Evolutionary conservation across 2,888 invertebrate genomes (phyloP).

Genomic region (Drepana falcataria): DNA sequence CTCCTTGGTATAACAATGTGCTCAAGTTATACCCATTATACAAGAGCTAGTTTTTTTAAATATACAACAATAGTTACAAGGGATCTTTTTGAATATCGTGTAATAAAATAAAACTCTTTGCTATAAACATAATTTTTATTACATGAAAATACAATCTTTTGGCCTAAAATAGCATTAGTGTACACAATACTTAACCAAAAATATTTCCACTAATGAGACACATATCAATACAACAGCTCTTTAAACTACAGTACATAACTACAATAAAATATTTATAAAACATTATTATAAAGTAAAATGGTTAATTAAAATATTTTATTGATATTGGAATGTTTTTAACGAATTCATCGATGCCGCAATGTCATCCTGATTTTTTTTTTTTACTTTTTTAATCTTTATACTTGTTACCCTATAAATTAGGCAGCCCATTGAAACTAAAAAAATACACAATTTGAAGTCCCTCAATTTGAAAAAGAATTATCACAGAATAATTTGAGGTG

Average conservation of each 20-base stretch:
- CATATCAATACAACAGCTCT: constrained; percentile 70
- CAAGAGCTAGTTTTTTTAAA: too few relatives aligned
- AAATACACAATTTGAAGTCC: constrained; percentile 61
- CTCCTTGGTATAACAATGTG: too few relatives aligned
- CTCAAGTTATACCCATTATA: too few relatives aligned
- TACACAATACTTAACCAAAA: constrained; percentile 61
- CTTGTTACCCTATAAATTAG: too few relatives aligned
- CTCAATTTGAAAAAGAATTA: constrained; percentile 72
- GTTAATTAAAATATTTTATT: constrained; percentile 29
- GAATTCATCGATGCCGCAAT: constrained; percentile 50
- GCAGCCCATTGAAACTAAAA: too few relatives aligned
- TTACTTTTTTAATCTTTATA: too few relatives aligned
- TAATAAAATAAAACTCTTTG: constrained; percentile 24
- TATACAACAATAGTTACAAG: too few relatives aligned
- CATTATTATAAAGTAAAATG: constrained; percentile 41
- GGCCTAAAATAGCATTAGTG: constrained; percentile 74
- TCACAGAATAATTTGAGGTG: constrained; percentile 75
- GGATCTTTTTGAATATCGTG: too few relatives aligned
- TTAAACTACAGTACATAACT: constrained; percentile 53
- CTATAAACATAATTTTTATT: constrained; percentile 71
- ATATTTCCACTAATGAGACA: constrained; percentile 62
- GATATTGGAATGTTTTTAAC: constrained; percentile 61
- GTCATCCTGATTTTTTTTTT: constrained; percentile 49
- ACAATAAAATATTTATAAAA: constrained; percentile 31
- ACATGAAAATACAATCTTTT: constrained; percentile 75